Base-by-base conservation (phyloP, 1,140 invertebrate genomes). In the Bradysia coprophila region DNA sequence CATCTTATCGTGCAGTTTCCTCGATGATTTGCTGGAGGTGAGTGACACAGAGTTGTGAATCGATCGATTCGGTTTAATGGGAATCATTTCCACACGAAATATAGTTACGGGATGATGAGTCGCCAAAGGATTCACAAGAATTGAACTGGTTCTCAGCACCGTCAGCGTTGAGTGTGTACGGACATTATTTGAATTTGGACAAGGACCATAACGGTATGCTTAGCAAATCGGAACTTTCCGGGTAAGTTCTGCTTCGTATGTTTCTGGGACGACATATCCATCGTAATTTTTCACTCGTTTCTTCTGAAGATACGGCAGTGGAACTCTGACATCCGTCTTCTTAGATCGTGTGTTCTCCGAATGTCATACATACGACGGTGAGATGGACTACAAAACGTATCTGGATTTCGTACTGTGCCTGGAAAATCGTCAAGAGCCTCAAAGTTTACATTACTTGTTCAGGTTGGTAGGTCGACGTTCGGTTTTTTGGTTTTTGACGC, bases 371-470 rank as follows among this genome's bases (percentile, higher is more conserved):
- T 96, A 92, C 56, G 81, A 90, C 51, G 90, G 87, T 6, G 90
- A 97, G 72, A 95, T 97, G 80, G 93, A 98, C 62, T 98, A 95
- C 59, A 95, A 95, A 65, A 91, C 89, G 0, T 98, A 93, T 62
- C 61, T 97, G 16, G 90, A 97, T 57, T 86, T 97, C 64, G 86
- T 94, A 0, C 65, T 97, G 21, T 92, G 92, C 1, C 62, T 96
- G 46, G 90, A 96, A 60, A 92, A 97, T 66, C 71, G 87, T 18
- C 75, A 81, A 44, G 90, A 95, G 57, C 87, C 89, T 0, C 86
- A 92, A 51, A 79, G 89, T 1, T 61, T 96, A 18, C 82, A 90
- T 39, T 97, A 93, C 61, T 67, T 97, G 33, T 97, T 96, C 57
- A n/a, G n/a, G n/a, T n/a, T n/a, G n/a, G n/a, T n/a, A n/a, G n/a